Evolutionary conservation across 2,888 invertebrate species (phyloP), one percentile per base, ranked within the genome.

Genomic region (Sympetrum striolatum): DNA sequence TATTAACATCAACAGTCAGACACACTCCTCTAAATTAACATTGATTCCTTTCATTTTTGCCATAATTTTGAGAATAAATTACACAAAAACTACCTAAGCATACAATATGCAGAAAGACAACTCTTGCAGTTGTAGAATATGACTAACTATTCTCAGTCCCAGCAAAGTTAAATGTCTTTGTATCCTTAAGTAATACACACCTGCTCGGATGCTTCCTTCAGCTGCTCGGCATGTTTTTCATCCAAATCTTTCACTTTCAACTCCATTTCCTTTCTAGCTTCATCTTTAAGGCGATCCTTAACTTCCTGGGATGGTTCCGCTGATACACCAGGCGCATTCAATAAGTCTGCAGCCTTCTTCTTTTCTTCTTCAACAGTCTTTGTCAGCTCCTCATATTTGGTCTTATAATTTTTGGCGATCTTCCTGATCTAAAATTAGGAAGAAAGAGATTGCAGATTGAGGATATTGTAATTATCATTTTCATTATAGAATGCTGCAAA

Each of bases 351-450:
- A 90, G 93, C 94, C 92, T 94, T 95, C 91, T 95, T 95, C 92
- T 95, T 96, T 82, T 96, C 95, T 92, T 96, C 96, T 92, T 96
- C 96, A 35, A 95, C 94, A 25, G 95, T 95, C 93, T 96, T 97
- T 0, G 95, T 94, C 35, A 97, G 94, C 92, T 98, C 98, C 93
- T 97, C 97, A 93, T 95, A 98, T 92, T 97, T 97, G 15, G 96
- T 96, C 94, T 98, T 98, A 93, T 98, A 99, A 93, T 98, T 98
- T 93, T 98, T 97, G 10, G 98, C 99, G 92, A 99, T 98, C 93
- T 97, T 98, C 92, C 97, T 96, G 90, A 95, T 73, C 64, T 90
- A 79, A 53, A 91, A 92, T 93, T 93, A 3, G 93, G 92, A n/a
- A 94, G 92, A 91, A 93, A 73, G 90, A 64, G 10, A 80, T 91